Conservation (phyloP, 2,113 vertebrate species). For the Clarias magur region DNA sequence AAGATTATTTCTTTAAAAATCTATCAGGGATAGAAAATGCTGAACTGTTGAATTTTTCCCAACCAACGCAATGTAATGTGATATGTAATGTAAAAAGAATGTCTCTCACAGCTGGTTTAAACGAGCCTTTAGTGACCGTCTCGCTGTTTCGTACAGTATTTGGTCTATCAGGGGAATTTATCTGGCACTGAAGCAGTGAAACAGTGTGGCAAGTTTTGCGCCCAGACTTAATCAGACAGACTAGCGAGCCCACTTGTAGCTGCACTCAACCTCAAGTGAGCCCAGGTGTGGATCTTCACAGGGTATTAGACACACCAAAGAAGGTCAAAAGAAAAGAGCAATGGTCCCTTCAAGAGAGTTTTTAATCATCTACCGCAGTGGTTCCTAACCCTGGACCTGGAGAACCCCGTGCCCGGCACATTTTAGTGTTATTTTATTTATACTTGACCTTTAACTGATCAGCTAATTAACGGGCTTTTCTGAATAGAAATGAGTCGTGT, state of each 20-base stretch:
- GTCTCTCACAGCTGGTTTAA: background rate
- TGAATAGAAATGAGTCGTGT: too few species aligned
- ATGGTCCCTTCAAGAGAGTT: background rate
- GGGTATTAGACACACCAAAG: conserved; percentile 6
- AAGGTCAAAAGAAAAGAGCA: conserved; percentile 2
- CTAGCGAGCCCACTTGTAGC: background rate
- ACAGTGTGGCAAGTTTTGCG: background rate
- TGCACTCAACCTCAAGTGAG: background rate
- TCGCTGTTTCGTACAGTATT: background rate
- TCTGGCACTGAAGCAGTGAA: background rate
- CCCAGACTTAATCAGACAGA: conserved; percentile 6
- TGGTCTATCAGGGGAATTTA: background rate
- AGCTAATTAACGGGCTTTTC: too few species aligned
- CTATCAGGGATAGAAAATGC: background rate
- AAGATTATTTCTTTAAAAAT: too few species aligned
- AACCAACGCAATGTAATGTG: background rate
- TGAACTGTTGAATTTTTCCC: background rate
- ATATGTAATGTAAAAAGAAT: background rate
- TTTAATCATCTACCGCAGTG: background rate
- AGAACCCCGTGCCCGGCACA: too few species aligned
- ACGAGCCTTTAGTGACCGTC: background rate
- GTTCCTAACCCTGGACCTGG: too few species aligned
- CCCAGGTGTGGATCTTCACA: conserved; percentile 24
- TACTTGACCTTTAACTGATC: too few species aligned
- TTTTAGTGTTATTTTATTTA: too few species aligned